phyloP scores from a whole-genome alignment of 2,113 vertebrate genomes.

The Malaclemys terrapin region DNA sequence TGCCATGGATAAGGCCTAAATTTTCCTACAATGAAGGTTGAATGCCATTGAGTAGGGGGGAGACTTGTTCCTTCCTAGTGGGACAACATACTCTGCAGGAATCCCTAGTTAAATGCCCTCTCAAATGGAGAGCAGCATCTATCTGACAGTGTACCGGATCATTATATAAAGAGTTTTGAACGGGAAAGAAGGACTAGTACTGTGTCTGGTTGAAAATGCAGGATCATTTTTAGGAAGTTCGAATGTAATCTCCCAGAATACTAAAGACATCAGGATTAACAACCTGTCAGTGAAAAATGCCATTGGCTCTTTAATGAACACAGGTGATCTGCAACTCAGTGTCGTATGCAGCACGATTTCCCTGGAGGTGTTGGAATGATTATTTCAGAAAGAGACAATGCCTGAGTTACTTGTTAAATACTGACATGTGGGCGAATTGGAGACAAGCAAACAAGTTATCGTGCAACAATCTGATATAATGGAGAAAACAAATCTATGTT shows the following conservation, averaged over 20 bases:
- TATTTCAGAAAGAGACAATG: neutral
- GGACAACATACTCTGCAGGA: neutral
- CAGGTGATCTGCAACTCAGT: neutral
- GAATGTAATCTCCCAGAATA: neutral
- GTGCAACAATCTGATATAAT: neutral
- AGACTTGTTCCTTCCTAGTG: neutral
- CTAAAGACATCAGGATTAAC: neutral
- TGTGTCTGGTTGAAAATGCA: constrained; percentile 28
- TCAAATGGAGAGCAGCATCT: neutral
- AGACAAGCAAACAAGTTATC: neutral
- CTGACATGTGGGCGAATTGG: neutral
- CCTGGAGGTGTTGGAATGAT: neutral
- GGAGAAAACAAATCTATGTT: neutral
- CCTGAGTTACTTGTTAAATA: neutral
- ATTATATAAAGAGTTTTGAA: neutral
- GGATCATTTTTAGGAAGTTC: neutral
- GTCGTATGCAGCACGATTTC: neutral
- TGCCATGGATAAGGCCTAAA: neutral
- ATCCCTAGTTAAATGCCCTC: neutral
- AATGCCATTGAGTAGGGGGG: neutral
- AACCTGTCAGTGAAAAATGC: fast-evolving
- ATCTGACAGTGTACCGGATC: constrained; percentile 24
- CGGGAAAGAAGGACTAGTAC: neutral
- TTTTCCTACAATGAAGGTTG: neutral
- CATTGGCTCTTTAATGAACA: neutral